Evolutionary conservation across 2,113 vertebrate species (phyloP).

Genomic region (Bubo scandiacus): DNA sequence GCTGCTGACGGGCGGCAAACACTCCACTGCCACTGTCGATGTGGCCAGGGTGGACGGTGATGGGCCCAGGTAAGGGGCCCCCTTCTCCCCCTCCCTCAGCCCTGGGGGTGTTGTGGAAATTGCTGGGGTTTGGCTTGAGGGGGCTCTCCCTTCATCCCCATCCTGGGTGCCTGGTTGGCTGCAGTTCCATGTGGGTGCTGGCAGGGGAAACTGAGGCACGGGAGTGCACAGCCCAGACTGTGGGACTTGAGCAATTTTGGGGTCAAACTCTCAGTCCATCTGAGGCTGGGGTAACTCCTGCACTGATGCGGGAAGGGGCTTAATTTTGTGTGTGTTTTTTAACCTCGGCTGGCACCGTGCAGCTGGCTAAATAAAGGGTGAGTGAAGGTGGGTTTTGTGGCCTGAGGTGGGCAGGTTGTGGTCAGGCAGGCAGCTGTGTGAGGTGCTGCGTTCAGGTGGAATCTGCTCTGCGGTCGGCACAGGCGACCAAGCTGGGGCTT

Average conservation of each 20-base stretch:
- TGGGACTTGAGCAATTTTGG: not conserved
- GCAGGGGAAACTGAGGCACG: not conserved
- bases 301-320: accelerated
- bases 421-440: not conserved
- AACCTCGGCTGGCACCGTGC: accelerated
- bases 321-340: not conserved
- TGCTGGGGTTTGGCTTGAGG: not conserved
- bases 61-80: slow-evolving; percentile 71
- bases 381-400: not conserved
- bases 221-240: accelerated
- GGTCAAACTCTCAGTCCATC: not conserved
- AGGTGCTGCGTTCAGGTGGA: not conserved
- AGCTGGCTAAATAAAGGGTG: not conserved
- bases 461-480: not conserved
- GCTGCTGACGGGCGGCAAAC: slow-evolving; percentile 91
- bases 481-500: not conserved
- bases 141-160: accelerated
- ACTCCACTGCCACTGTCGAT: slow-evolving; percentile 91
- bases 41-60: slow-evolving; percentile 81
- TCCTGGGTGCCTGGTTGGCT: not conserved
- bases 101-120: accelerated
- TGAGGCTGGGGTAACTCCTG: not conserved
- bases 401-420: not conserved
- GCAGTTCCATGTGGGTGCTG: accelerated
- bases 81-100: not conserved